These are phyloP conservation scores for Caenorhabditis imperialis DNA, from an alignment of 2,888 invertebrate genomes.

Conservation along the genomic window DNA sequence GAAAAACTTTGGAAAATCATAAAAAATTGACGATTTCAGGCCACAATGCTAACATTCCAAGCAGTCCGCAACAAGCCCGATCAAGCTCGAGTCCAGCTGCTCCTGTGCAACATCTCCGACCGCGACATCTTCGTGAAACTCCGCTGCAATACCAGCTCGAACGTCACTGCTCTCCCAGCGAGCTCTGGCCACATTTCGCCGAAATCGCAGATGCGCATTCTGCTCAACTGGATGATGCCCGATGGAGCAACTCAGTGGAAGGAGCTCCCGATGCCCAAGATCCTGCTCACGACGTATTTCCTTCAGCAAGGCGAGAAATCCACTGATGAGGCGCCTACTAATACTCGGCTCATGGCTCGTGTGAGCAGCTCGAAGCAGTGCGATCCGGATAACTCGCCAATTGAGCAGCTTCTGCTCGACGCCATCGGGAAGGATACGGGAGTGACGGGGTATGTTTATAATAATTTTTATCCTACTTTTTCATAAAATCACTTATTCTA, in stretches of 20 bases:
- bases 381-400: slow-evolving; percentile 61
- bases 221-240: slow-evolving; percentile 67
- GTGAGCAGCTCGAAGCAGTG: slow-evolving; percentile 59
- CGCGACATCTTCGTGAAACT: slow-evolving; percentile 66
- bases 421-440: slow-evolving; percentile 59
- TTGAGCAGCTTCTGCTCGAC: slow-evolving; percentile 70
- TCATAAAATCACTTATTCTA: neutral
- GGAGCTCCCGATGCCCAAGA: slow-evolving; percentile 62
- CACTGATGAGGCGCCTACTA: slow-evolving; percentile 56
- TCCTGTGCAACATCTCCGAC: slow-evolving; percentile 73
- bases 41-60: slow-evolving; percentile 50
- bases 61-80: slow-evolving; percentile 36
- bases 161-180: slow-evolving; percentile 64
- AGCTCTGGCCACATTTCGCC: slow-evolving; percentile 67
- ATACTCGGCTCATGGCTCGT: slow-evolving; percentile 52
- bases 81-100: slow-evolving; percentile 64
- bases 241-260: slow-evolving; percentile 58
- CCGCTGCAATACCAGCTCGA: slow-evolving; percentile 60
- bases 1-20: no score
- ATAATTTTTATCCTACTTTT: neutral
- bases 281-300: slow-evolving; percentile 63
- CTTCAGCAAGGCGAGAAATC: slow-evolving; percentile 46
- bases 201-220: slow-evolving; percentile 66
- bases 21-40: slow-evolving; percentile 10
- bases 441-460: slow-evolving; percentile 22